Evolutionary conservation across 1,140 invertebrate species (phyloP).

Genomic region (Lerema accius): DNA sequence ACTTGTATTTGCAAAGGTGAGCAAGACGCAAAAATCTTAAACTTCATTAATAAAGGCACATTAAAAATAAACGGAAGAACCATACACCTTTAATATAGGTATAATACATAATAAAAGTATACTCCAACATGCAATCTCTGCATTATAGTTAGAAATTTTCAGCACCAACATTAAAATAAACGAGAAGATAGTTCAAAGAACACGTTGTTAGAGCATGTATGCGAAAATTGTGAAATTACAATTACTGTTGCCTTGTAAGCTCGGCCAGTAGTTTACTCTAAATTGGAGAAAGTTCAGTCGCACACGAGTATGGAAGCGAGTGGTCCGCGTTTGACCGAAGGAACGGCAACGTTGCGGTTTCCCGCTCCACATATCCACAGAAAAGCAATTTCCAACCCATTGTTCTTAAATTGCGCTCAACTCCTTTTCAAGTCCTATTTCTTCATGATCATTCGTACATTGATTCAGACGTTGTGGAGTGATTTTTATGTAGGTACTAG

Average conservation of each 20-base stretch:
- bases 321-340: slow-evolving; percentile 11
- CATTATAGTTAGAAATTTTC: too few relatives aligned
- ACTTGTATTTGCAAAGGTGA: background rate
- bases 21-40: too few relatives aligned
- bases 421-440: slow-evolving; percentile 19
- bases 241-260: background rate
- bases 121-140: too few relatives aligned
- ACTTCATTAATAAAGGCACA: too few relatives aligned
- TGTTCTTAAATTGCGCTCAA: slow-evolving; percentile 64
- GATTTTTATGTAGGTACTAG: background rate
- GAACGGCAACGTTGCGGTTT: slow-evolving; percentile 34
- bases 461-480: background rate
- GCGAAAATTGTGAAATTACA: background rate
- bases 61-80: too few relatives aligned
- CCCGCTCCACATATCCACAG: slow-evolving; percentile 40
- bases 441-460: background rate
- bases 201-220: background rate
- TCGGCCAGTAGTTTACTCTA: slow-evolving; percentile 13
- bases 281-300: slow-evolving; percentile 27
- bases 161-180: too few relatives aligned
- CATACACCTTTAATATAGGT: too few relatives aligned
- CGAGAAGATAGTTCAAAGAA: slow-evolving; percentile 1
- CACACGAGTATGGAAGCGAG: slow-evolving; percentile 12
- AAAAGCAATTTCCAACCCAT: slow-evolving; percentile 67
- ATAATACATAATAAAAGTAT: too few relatives aligned